Base-by-base conservation (phyloP, 2,797 vertebrate species). In the Bovichtus variegatus region DNA sequence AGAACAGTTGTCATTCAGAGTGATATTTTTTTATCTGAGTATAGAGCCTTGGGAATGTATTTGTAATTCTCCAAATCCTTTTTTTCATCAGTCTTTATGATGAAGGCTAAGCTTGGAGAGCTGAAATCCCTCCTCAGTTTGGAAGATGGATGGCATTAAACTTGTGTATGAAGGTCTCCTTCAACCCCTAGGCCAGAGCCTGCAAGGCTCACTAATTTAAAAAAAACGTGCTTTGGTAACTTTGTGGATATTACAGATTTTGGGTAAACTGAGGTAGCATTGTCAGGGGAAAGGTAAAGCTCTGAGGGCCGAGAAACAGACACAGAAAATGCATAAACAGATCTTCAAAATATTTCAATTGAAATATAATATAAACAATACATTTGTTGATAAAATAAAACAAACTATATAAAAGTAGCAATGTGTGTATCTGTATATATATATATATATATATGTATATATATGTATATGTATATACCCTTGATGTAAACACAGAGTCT, bases 131-230 rank as follows among this genome's bases (percentile, higher is more conserved):
- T n/a, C 41, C 0, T 6, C 65, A 55, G 27, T 69, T 65, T 59
- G 40, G n/a, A 67, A 58, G 82, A 81, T 34, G 67, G 68, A 78
- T 78, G 55, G 12, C 54, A 49, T 78, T 69, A 82, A 70, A 78
- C 6, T 40, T 43, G 46, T 38, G 15, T 31, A 43, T 67, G 78
- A 71, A 77, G 47, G 78, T 51, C 61, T 67, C 59, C 40, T 55
- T 27, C 34, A 66, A 66, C 74, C 71, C 38, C 21, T 34, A 58
- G 66, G 61, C 66, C 53, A 71, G 62, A 21, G 47, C 74, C 66
- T 66, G 38, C 51, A 68, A 72, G 64, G 47, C 64, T 51, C 31
- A 46, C 59, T 73, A 57, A 73, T 73, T 76, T 76, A 27, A 78
- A 78, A 74, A 83, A 76, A 55, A 65, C 41, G 54, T 43, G 21